Conservation (phyloP, 2,113 vertebrate genomes). For the Clarias gariepinus region DNA sequence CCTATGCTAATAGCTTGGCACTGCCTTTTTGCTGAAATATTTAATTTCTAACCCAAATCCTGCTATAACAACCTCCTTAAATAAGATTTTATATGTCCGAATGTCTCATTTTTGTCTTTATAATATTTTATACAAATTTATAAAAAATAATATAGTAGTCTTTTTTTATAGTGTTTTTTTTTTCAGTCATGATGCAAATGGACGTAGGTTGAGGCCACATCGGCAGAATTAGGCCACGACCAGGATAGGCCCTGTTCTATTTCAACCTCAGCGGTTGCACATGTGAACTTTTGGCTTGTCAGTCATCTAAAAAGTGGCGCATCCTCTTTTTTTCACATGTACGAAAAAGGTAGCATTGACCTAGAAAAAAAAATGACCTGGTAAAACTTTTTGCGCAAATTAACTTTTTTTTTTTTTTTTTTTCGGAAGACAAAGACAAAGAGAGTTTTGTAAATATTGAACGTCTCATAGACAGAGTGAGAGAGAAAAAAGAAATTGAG, state of each 20-base stretch:
- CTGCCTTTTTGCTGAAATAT: background rate
- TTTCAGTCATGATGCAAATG: conserved; percentile 9
- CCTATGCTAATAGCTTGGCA: conserved; percentile 9
- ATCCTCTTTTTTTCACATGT: background rate
- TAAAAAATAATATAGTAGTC: background rate
- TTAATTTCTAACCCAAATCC: background rate
- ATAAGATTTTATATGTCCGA: background rate
- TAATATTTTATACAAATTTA: too few relatives aligned
- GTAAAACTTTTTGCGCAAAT: background rate
- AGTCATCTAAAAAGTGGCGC: conserved; percentile 7
- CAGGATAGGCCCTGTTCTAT: background rate
- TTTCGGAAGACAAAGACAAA: background rate
- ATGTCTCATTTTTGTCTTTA: background rate
- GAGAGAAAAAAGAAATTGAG: background rate
- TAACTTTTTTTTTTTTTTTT: background rate
- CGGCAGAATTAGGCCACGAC: conserved; percentile 8
- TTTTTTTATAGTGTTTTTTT: background rate
- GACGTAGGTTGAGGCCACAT: background rate
- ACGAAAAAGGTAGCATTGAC: background rate
- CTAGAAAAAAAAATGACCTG: background rate
- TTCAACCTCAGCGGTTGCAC: conserved; percentile 16
- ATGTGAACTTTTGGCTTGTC: background rate
- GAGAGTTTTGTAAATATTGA: background rate
- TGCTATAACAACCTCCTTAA: background rate
- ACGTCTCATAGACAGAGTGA: background rate